phyloP scores from a whole-genome alignment of 1,140 invertebrate genomes.

The Bombus superbus region DNA sequence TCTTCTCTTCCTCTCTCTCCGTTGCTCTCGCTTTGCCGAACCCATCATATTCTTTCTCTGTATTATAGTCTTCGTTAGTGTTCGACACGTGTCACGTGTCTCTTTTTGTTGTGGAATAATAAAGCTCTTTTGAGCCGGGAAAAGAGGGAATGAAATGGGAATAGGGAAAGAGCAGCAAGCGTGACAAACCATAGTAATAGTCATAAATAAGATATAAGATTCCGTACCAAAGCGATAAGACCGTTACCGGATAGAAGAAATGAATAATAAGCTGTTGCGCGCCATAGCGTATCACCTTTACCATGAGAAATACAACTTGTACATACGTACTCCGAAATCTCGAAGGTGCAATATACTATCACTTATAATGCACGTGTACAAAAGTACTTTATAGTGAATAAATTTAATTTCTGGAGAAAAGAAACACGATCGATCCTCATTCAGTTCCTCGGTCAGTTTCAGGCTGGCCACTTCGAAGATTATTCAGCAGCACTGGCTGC shows the following conservation, averaged over 20 bases:
- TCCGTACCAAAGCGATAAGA: conserved; percentile 69
- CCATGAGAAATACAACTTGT: conserved; percentile 33
- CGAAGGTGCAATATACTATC: background rate
- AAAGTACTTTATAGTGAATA: conserved; percentile 64
- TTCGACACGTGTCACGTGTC: background rate
- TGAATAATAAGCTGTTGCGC: conserved; percentile 9
- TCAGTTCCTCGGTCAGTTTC: conserved; percentile 69
- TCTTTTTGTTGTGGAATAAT: too few species aligned
- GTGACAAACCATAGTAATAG: background rate
- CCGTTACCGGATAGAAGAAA: conserved; percentile 45
- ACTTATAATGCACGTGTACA: conserved; percentile 50
- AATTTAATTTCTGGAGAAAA: conserved; percentile 67
- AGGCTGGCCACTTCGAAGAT: conserved; percentile 65
- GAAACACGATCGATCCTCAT: conserved; percentile 34
- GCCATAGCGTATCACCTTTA: background rate
- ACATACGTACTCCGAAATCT: conserved; percentile 11
- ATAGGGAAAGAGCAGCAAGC: background rate
- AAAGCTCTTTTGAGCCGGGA: background rate
- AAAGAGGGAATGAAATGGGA: background rate
- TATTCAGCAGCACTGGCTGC: conserved; percentile 50
- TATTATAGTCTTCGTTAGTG: background rate
- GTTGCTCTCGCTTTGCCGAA: background rate
- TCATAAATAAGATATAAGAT: background rate
- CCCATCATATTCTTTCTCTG: background rate
- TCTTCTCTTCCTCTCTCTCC: background rate